phyloP scores from a whole-genome alignment of 2,797 vertebrate species.

The Babyrousa celebensis region DNA sequence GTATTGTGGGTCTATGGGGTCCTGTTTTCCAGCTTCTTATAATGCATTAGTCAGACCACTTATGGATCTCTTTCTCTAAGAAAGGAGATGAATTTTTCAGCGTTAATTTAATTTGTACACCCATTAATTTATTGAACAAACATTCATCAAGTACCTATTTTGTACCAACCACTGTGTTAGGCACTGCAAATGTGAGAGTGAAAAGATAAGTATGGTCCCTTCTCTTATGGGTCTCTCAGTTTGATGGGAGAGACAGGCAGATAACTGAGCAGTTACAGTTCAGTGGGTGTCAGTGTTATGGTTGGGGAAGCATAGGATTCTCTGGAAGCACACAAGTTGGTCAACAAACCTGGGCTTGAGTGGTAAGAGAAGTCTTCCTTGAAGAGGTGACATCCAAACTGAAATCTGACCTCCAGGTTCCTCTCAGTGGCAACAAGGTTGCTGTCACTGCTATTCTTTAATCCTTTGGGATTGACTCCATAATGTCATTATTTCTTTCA shows the following conservation, averaged over 20 bases:
- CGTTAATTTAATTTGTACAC: background rate
- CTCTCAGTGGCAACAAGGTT: background rate
- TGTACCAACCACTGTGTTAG: background rate
- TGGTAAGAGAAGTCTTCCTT: background rate
- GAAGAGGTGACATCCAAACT: background rate
- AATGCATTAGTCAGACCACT: constrained; percentile 16
- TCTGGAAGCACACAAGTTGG: background rate
- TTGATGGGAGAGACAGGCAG: background rate
- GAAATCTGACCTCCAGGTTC: background rate
- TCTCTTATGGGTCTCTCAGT: background rate
- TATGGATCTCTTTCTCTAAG: background rate
- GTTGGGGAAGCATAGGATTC: background rate
- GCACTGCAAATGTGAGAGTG: background rate
- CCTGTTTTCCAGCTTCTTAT: constrained; percentile 8
- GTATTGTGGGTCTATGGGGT: background rate
- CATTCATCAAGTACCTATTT: background rate
- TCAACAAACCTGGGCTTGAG: background rate
- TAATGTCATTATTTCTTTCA: background rate
- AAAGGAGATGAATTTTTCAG: background rate
- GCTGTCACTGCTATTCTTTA: background rate
- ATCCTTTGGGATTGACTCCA: constrained; percentile 6
- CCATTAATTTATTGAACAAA: background rate
- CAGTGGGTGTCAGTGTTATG: background rate
- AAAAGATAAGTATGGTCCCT: background rate
- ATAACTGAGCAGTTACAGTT: background rate